phyloP scores from a whole-genome alignment of 2,797 vertebrate species.

The Chanos chanos region DNA sequence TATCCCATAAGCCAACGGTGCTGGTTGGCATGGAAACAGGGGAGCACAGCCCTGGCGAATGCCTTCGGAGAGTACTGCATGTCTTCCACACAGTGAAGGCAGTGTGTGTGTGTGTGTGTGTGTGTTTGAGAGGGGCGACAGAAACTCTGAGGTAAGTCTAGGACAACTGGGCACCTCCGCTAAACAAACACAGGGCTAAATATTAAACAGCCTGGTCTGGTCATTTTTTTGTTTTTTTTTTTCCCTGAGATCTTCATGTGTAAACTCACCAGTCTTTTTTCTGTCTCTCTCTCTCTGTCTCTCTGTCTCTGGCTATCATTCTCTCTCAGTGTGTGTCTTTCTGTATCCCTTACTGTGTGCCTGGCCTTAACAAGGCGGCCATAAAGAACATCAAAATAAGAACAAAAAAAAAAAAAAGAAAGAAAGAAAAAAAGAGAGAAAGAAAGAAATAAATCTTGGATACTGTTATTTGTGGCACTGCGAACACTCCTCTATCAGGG shows the following conservation, averaged over 20 bases:
- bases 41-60: slow-evolving; percentile 49
- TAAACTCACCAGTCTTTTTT: slow-evolving; percentile 16
- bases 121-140: slow-evolving; percentile 54
- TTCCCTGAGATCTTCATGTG: slow-evolving; percentile 25
- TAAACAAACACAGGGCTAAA: slow-evolving; percentile 29
- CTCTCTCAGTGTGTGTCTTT: not conserved
- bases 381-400: no score
- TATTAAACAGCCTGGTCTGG: slow-evolving; percentile 30
- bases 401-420: no score
- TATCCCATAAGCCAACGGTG: slow-evolving; percentile 43
- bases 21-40: slow-evolving; percentile 58
- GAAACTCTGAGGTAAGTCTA: slow-evolving; percentile 26
- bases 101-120: slow-evolving; percentile 47
- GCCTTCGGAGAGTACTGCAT: slow-evolving; percentile 65
- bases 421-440: no score
- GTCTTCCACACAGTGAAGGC: slow-evolving; percentile 68
- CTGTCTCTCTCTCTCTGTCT: not conserved
- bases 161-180: slow-evolving; percentile 11
- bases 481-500: no score
- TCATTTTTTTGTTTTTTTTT: slow-evolving; percentile 11
- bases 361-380: no score
- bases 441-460: no score
- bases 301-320: not conserved
- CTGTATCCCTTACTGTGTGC: not conserved
- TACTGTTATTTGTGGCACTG: no score